phyloP scores from a whole-genome alignment of 2,888 invertebrate genomes.

The Elegia similella region DNA sequence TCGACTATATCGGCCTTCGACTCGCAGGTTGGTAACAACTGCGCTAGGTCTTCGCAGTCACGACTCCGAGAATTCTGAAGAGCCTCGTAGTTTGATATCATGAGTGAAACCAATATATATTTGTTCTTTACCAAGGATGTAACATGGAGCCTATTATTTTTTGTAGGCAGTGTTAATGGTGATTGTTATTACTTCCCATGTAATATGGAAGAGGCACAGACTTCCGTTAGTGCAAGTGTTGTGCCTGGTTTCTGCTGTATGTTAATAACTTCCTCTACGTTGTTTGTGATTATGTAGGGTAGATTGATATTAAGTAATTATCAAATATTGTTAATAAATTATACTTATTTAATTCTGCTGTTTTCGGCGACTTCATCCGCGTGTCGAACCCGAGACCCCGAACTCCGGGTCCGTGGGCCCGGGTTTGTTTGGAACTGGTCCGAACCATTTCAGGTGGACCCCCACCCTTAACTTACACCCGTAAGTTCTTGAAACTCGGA shows the following conservation, averaged over 20 bases:
- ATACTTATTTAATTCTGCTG: too few species aligned
- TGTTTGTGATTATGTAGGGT: not conserved
- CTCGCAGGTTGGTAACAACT: too few species aligned
- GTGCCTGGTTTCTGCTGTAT: not conserved
- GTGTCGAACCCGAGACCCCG: too few species aligned
- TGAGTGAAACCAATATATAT: not conserved
- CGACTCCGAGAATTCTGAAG: not conserved
- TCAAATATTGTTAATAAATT: too few species aligned
- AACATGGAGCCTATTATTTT: not conserved
- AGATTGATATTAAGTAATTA: too few species aligned
- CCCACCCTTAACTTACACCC: too few species aligned
- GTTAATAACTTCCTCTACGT: not conserved
- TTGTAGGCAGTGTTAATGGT: not conserved
- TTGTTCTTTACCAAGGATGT: not conserved
- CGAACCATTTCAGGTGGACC: too few species aligned
- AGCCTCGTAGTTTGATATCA: not conserved
- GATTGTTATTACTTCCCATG: constrained; percentile 3
- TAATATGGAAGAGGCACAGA: not conserved
- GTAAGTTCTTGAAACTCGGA: too few species aligned
- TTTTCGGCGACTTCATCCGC: too few species aligned
- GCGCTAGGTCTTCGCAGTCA: constrained; percentile 11
- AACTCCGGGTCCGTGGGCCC: too few species aligned
- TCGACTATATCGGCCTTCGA: too few species aligned
- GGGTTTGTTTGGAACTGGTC: too few species aligned
- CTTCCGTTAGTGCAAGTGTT: not conserved